A percentile compares a stretch with the other conserved stretches of the same genome.
Conservation (phyloP, 2,113 vertebrate species). For the Microtus ochrogaster region DNA sequence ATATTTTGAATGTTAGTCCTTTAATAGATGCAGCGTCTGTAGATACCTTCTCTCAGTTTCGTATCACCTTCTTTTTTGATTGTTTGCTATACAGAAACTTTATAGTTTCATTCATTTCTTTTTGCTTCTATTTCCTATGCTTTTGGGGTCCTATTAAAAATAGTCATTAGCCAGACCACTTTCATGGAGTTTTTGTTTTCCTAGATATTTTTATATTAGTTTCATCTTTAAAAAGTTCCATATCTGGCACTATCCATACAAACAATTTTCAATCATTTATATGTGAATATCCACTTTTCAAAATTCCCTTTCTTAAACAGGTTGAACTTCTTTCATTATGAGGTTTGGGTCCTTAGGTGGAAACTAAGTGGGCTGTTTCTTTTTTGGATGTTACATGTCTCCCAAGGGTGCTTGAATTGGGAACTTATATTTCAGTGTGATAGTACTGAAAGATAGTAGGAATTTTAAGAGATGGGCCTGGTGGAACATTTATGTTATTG, state of each 20-base stretch:
- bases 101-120: neutral
- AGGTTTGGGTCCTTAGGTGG: neutral
- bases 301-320: neutral
- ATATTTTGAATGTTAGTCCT: neutral
- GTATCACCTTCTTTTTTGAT: neutral
- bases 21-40: neutral
- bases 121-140: neutral
- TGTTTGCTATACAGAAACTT: neutral
- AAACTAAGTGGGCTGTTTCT: neutral
- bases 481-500: neutral
- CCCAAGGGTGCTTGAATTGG: neutral
- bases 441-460: neutral
- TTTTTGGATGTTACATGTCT: neutral
- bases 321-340: neutral
- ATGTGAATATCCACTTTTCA: neutral
- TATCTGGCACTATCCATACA: neutral
- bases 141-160: neutral
- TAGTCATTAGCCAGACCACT: neutral
- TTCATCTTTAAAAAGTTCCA: neutral
- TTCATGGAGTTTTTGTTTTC: neutral
- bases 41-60: neutral
- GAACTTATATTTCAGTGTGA: neutral
- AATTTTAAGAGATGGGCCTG: neutral
- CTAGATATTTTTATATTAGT: neutral
- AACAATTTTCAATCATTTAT: neutral